These are phyloP conservation scores for Phortica variegata DNA, from an alignment of 1,140 invertebrate genomes.

Conservation along the genomic window DNA sequence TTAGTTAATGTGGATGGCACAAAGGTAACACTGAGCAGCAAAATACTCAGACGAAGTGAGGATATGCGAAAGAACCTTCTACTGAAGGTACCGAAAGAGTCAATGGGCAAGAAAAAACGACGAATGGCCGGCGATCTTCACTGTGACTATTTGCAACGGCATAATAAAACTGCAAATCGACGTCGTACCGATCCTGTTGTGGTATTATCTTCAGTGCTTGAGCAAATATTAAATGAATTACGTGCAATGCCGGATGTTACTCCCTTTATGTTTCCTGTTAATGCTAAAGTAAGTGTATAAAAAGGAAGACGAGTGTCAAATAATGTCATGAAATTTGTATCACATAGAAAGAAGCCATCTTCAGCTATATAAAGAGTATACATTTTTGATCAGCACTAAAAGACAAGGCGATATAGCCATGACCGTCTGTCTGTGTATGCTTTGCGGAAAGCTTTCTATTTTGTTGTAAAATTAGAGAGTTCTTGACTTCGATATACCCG, in stretches of 20 bases:
- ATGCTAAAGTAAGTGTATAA: slow-evolving; percentile 69
- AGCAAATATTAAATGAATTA: slow-evolving; percentile 92
- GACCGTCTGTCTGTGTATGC: too few relatives aligned
- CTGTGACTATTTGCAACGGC: slow-evolving; percentile 91
- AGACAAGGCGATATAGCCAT: too few relatives aligned
- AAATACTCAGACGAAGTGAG: slow-evolving; percentile 73
- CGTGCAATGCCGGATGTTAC: slow-evolving; percentile 88
- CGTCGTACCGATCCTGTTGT: slow-evolving; percentile 96
- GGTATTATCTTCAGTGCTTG: slow-evolving; percentile 88
- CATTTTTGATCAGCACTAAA: too few relatives aligned
- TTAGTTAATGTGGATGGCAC: slow-evolving; percentile 90
- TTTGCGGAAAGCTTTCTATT: too few relatives aligned
- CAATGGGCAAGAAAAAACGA: slow-evolving; percentile 70
- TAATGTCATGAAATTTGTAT: slow-evolving; percentile 3
- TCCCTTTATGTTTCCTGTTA: slow-evolving; percentile 93
- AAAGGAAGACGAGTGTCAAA: too few relatives aligned
- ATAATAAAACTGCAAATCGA: slow-evolving; percentile 84
- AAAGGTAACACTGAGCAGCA: slow-evolving; percentile 80
- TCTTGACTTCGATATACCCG: too few relatives aligned
- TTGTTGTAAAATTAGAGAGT: too few relatives aligned
- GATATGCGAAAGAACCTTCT: slow-evolving; percentile 77
- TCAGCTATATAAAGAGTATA: too few relatives aligned
- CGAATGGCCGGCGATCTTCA: slow-evolving; percentile 72
- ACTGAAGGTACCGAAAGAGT: slow-evolving; percentile 82
- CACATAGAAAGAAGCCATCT: slow-evolving; percentile 1